Conservation (phyloP, 1,140 invertebrate species). For the Drosophila biarmipes region DNA sequence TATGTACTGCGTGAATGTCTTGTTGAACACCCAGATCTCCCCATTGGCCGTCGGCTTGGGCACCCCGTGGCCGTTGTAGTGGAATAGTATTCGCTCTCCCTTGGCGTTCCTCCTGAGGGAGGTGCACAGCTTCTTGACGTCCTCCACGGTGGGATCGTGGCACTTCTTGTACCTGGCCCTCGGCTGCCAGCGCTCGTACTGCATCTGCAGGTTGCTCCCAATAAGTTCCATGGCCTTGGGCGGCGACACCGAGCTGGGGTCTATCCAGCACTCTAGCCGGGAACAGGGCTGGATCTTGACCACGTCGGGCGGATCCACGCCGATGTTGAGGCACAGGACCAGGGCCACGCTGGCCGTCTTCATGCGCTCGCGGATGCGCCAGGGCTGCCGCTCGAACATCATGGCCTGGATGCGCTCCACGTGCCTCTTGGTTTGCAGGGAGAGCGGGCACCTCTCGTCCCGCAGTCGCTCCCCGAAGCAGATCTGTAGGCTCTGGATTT, state of each 20-base stretch:
- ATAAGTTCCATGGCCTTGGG: constrained; percentile 97
- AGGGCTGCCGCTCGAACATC: constrained; percentile 48
- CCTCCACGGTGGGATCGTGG: constrained; percentile 98
- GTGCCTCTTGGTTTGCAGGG: constrained; percentile 76
- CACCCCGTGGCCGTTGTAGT: constrained; percentile 99
- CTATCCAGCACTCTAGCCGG: constrained; percentile 98
- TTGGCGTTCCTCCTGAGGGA: constrained; percentile 98
- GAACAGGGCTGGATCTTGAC: constrained; percentile 99
- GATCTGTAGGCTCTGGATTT: neutral
- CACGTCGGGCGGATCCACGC: constrained; percentile 99
- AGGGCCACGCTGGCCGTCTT: constrained; percentile 99
- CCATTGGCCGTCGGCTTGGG: constrained; percentile 99
- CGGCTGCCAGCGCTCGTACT: constrained; percentile 99
- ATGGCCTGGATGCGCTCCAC: constrained; percentile 62
- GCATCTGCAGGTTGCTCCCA: constrained; percentile 95
- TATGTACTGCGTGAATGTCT: constrained; percentile 99
- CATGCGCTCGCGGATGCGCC: constrained; percentile 88
- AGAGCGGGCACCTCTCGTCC: constrained; percentile 57
- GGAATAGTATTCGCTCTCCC: constrained; percentile 99
- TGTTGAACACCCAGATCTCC: constrained; percentile 99
- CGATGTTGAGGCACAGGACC: constrained; percentile 98
- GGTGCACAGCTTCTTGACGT: constrained; percentile 98
- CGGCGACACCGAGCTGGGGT: constrained; percentile 93
- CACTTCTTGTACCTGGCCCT: constrained; percentile 98
- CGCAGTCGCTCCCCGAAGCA: neutral